Base-by-base conservation (phyloP, 2,113 vertebrate genomes). In the Embiotoca jacksoni region DNA sequence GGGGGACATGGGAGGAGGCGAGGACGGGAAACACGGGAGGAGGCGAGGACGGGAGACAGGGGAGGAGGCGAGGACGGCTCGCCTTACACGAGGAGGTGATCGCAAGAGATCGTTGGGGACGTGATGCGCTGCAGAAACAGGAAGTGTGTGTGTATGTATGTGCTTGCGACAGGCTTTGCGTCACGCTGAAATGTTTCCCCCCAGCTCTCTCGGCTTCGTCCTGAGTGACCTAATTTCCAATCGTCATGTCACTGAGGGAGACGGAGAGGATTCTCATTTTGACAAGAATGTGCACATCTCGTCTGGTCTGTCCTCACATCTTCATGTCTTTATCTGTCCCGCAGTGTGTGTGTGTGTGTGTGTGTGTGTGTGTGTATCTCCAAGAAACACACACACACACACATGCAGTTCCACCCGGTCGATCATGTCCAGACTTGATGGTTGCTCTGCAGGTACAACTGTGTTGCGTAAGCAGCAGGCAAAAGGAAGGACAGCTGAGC, bases 371-470 rank as follows among this genome's bases (percentile, higher is more conserved):
- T 23, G 23, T 23, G 23, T 23, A 23, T 23, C 23, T 23, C 23
- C 58, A 69, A 62, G 55, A 71, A 30, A 68, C 50, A 65, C 58
- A 65, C 58, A 78, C 63, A 67, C 56, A 69, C 46, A 70, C 9
- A 74, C 69, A 32, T 7, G 10, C 47, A 70, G 81, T 77, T 75
- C 72, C 90, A 80, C 85, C 85, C 75, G 7, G 16, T 82, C 70
- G 15, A 70, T 78, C 88, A 66, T 67, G 93, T 83, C 87, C 86
- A 84, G 90, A 88, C 93, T 78, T 86, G 93, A 87, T 66, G 60
- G 67, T 68, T 85, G 75, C 79, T 79, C 78, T 92, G 91, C 93
- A 93, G 93, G 92, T 94, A 88, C 58, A 32, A 67, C 78, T 81
- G 67, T 72, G 89, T 92, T 93, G 92, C 82, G n/a, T 90, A 90